Evolutionary conservation across 2,113 vertebrate genomes (phyloP), one percentile per base, ranked within the genome.

Genomic region (Aspiorhynchus laticeps): DNA sequence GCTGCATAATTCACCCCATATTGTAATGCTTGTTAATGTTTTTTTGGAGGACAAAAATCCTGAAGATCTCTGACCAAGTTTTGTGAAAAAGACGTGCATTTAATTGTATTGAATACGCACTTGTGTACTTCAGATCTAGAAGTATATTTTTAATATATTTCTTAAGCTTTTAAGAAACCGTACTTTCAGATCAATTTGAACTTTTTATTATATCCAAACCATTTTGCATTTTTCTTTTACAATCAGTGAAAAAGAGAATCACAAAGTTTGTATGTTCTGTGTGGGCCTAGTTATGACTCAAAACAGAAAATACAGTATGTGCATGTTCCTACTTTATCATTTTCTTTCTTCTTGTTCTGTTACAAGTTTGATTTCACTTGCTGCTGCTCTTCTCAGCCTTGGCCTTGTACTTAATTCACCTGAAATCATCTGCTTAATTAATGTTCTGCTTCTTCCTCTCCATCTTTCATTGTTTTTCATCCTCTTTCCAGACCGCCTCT

Each of bases 401-500:
- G 71, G 7, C 63, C n/a, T 78, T 17, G n/a, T 46, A 10, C 6
- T 28, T 15, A 26, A 48, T 67, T n/a, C 8, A 73, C 7, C 7
- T 41, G 43, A 28, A 41, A 21, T 14, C 21, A 73, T 43, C 41
- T 69, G 5, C 17, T 38, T 21, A 33, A 15, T 36, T n/a, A 36
- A 17, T 56, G 33, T 67, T 3, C 48, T n/a, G 8, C 24, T 75
- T 9, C 43, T 43, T 51, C 28, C 31, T 26, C 43, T 76, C 31
- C 48, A 75, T 48, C 8, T 59, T 43, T 74, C 36, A 36, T 33
- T 73, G 38, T 14, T 41, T 87, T 85, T 17, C 9, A 41, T 83
- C 17, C 8, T 21, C 56, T 61, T 31, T 61, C 10, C 81, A 90
- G 91, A 38, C 33, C 85, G 11, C 76, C 56, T 6, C 15, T 38